These are phyloP conservation scores for Calameuta idolon DNA, from an alignment of 2,888 invertebrate species.

Conservation along the genomic window DNA sequence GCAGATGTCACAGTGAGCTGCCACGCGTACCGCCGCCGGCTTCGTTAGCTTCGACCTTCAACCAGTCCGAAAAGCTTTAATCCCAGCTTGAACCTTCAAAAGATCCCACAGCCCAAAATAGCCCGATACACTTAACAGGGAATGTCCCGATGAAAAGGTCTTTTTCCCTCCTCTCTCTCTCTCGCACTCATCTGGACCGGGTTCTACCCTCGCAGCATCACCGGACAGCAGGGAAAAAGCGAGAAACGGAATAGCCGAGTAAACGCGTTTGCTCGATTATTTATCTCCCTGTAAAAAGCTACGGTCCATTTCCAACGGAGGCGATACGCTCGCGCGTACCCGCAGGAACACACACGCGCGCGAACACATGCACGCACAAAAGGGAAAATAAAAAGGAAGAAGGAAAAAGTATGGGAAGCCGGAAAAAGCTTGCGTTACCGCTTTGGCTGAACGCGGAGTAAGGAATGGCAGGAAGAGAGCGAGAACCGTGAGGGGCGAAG, in stretches of 20 bases:
- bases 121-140: too few species aligned
- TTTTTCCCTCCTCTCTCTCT: neutral
- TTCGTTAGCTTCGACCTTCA: conserved; percentile 34
- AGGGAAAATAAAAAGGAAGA: neutral
- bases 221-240: neutral
- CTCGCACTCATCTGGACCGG: neutral
- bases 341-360: too few species aligned
- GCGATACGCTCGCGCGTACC: too few species aligned
- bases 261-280: neutral
- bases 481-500: conserved; percentile 11
- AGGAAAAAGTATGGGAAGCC: neutral
- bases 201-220: neutral
- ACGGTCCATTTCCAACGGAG: too few species aligned
- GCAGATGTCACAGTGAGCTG: conserved; percentile 46
- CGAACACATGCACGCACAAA: too few species aligned
- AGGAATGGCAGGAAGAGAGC: conserved; percentile 10
- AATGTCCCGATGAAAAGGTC: too few species aligned
- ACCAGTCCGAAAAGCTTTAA: conserved; percentile 35
- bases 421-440: conserved; percentile 5
- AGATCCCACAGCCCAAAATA: too few species aligned
- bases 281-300: too few species aligned
- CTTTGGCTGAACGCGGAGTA: conserved; percentile 6
- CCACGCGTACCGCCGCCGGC: conserved; percentile 22
- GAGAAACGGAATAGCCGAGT: neutral
- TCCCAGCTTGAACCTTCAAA: conserved; percentile 23